Base-by-base conservation (phyloP, 2,797 vertebrate genomes). In the Halcyon chelicuti region DNA sequence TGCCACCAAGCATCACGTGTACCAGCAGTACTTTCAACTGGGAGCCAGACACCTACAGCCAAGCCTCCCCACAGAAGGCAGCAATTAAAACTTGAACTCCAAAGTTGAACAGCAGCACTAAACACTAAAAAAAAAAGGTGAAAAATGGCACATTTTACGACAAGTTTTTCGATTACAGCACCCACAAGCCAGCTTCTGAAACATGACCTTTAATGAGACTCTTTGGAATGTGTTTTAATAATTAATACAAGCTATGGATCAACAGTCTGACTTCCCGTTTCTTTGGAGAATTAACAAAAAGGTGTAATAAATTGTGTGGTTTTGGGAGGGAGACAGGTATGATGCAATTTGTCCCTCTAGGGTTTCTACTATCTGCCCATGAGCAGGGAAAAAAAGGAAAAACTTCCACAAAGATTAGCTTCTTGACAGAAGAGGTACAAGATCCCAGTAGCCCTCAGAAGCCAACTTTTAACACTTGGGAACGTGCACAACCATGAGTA, bases 161-260 rank as follows among this genome's bases (percentile, higher is more conserved):
- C 35, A 31, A 25, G 10, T 23, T 65, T 85, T 26, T 14, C 20
- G 47, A 68, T 81, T 55, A 42, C 40, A 70, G 73, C 63, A 72
- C 31, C 46, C 80, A 54, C 46, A 83, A 78, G 73, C 21, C 65
- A 86, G 54, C 14, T 62, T 62, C 80, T 94, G 78, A 28, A 75
- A 94, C 51, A 12, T 33, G 16, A 76, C 77, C 33, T 68, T 68
- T 68, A 68, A 42, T 28, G 25, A 93, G 26, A 31, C 15, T 79
- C 81, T 72, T 65, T 75, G 37, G 62, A 74, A 70, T 13, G 5
- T 22, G 29, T 44, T 94, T 81, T 86, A 91, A 74, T 86, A 44
- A 73, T 72, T 55, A 88, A 77, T 46, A 67, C 19, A 80, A 55
- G 20, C 78, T 68, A 75, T 8, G 35, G 47, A 80, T 37, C 26